Percentiles rank a stretch among this genome's conserved stretches.
phyloP scores from a whole-genome alignment of 92 coral and sea anemone species.

The Palythoa grandis region DNA sequence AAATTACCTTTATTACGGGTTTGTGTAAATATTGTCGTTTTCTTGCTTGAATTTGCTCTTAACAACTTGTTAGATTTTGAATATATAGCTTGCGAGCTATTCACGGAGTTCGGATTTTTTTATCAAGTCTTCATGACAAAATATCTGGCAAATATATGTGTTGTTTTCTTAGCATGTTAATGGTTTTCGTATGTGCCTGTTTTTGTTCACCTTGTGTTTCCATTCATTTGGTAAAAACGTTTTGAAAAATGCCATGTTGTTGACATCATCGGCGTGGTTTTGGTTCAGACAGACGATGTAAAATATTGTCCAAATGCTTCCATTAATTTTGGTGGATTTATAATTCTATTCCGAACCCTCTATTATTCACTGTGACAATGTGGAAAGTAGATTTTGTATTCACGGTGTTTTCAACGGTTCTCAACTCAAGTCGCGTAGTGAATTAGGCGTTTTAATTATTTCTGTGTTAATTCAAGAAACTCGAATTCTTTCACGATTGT shows the following conservation, averaged over 20 bases:
- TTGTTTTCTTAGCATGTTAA: background rate
- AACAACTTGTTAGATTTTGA: constrained; percentile 7
- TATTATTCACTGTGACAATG: background rate
- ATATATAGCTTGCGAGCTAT: background rate
- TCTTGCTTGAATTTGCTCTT: background rate
- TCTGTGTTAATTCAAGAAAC: background rate
- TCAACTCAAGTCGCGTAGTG: background rate
- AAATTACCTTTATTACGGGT: constrained; percentile 47
- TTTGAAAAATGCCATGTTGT: constrained; percentile 18
- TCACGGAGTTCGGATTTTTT: background rate
- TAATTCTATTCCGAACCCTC: background rate
- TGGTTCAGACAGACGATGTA: background rate
- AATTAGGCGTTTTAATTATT: background rate
- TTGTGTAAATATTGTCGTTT: constrained; percentile 69
- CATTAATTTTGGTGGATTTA: background rate
- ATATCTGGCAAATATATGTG: background rate
- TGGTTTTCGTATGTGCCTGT: background rate
- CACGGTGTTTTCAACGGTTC: background rate
- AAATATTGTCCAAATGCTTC: background rate
- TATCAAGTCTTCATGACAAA: background rate
- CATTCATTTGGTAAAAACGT: constrained; percentile 9
- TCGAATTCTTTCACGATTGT: background rate
- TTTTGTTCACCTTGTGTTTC: background rate
- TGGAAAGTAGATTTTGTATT: background rate
- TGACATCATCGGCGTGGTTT: constrained; percentile 45